Base-by-base conservation (phyloP, 2,797 vertebrate genomes). In the Nannoperca obscura region DNA sequence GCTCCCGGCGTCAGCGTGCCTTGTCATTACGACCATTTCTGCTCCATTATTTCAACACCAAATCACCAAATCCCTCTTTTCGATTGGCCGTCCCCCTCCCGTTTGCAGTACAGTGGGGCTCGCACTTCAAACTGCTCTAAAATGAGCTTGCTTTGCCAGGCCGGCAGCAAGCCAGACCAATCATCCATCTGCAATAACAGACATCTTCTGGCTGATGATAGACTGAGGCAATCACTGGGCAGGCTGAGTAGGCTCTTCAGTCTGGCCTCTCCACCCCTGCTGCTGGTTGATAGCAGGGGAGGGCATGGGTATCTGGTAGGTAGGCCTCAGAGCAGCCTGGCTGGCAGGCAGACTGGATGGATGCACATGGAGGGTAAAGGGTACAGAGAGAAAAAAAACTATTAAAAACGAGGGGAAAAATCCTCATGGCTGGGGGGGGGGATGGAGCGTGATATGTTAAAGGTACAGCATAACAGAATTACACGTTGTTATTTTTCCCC, bases 131-230 rank as follows among this genome's bases (percentile, higher is more conserved):
- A 88, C 88, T 55, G 87, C 83, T 91, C 86, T 27, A 68, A 91
- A 93, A 91, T 85, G 84, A 93, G 89, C 86, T 86, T 75, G 89
- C 86, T 89, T 89, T 90, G 90, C 92, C 89, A 89, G 90, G 88
- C 89, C 87, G 91, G 90, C 92, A 89, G 90, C 84, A 17, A 58
- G 91, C 91, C 93, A 94, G 92, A 89, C 92, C 92, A 91, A 93
- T 93, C 93, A 93, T 93, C 90, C 89, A 83, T 92, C 91, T 90
- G 92, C 89, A 94, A 93, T 94, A 94, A 93, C 90, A 93, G 91
- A 91, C 93, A 92, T 90, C 87, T 90, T 91, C 85, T 91, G 90
- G 90, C 85, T 92, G 91, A 93, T 93, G 91, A 92, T 92, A 92
- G 91, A 92, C 90, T 85, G 86, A 90, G 89, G 92, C 93, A 94